Evolutionary conservation across 2,888 invertebrate genomes (phyloP).

Genomic region (Meandrusa payeni): DNA sequence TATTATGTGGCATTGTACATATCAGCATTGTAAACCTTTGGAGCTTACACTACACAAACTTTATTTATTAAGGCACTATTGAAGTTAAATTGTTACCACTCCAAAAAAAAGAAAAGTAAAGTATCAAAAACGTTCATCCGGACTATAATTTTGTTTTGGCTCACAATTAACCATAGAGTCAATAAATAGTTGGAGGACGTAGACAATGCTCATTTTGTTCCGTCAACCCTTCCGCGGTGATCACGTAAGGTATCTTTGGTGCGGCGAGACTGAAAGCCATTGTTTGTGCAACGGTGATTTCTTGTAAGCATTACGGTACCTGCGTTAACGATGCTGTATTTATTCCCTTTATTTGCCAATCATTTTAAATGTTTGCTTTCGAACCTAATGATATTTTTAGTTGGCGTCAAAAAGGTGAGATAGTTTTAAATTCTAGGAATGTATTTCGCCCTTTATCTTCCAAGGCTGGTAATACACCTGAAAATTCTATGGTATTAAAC

Average conservation of each 20-base stretch:
- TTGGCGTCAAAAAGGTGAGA: too few relatives aligned
- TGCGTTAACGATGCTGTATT: conserved; percentile 32
- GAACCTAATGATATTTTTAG: too few relatives aligned
- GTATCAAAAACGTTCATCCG: conserved; percentile 34
- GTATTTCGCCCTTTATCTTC: too few relatives aligned
- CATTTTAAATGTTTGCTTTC: too few relatives aligned
- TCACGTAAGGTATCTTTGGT: conserved; percentile 25
- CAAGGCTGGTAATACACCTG: too few relatives aligned
- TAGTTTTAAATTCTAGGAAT: too few relatives aligned
- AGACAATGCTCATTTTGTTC: conserved; percentile 45
- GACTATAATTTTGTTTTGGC: conserved; percentile 48
- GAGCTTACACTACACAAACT: too few relatives aligned
- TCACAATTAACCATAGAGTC: conserved; percentile 52
- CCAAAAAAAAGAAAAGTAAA: conserved; percentile 25
- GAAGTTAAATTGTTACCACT: background rate
- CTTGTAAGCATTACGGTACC: conserved; percentile 36
- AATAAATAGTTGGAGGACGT: conserved; percentile 41
- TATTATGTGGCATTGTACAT: too few relatives aligned
- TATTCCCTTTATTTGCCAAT: conserved; percentile 21
- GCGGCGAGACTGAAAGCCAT: conserved; percentile 25
- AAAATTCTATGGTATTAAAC: too few relatives aligned
- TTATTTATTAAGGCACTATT: too few relatives aligned
- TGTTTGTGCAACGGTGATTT: conserved; percentile 41
- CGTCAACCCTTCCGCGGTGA: conserved; percentile 52
- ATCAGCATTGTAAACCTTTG: too few relatives aligned